Evolutionary conservation across 2,888 invertebrate genomes (phyloP).

Genomic region (Diploptera punctata): DNA sequence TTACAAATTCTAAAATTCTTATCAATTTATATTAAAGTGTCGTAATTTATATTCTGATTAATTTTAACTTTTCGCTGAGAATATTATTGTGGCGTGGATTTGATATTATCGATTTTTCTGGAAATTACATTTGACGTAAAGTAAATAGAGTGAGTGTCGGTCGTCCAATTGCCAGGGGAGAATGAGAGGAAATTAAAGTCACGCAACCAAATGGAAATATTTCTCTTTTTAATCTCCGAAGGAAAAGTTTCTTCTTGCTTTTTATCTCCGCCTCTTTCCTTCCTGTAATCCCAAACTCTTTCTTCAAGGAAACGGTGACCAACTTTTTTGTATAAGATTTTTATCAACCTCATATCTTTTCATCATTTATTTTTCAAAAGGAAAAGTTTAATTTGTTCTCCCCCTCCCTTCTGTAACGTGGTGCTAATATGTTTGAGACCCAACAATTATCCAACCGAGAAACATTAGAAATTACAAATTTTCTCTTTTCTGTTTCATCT

Average conservation of each 20-base stretch:
- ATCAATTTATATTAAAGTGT: no score
- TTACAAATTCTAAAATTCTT: no score
- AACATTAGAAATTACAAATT: no score
- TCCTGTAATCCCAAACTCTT: neutral
- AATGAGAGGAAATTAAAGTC: slow-evolving; percentile 29
- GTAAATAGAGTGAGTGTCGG: no score
- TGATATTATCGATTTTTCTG: no score
- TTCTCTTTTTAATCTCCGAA: slow-evolving; percentile 18
- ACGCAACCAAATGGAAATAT: slow-evolving; percentile 24
- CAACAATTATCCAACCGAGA: no score
- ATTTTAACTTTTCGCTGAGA: no score
- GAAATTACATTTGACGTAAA: no score
- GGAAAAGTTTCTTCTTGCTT: slow-evolving; percentile 21
- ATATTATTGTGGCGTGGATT: no score
- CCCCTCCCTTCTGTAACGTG: no score
- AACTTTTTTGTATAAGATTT: slow-evolving; percentile 36
- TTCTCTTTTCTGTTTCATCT: no score
- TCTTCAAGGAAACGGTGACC: slow-evolving; percentile 12
- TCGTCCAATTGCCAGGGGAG: slow-evolving; percentile 2
- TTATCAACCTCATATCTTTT: slow-evolving; percentile 37
- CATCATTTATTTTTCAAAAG: slow-evolving; percentile 26
- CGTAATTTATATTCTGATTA: no score
- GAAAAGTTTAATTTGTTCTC: neutral
- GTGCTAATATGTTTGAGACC: neutral
- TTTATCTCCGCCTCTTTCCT: neutral